Percentiles rank a stretch among this genome's conserved stretches.
phyloP scores from a whole-genome alignment of 2,888 invertebrate species.

The Drosophila melanosoma region DNA sequence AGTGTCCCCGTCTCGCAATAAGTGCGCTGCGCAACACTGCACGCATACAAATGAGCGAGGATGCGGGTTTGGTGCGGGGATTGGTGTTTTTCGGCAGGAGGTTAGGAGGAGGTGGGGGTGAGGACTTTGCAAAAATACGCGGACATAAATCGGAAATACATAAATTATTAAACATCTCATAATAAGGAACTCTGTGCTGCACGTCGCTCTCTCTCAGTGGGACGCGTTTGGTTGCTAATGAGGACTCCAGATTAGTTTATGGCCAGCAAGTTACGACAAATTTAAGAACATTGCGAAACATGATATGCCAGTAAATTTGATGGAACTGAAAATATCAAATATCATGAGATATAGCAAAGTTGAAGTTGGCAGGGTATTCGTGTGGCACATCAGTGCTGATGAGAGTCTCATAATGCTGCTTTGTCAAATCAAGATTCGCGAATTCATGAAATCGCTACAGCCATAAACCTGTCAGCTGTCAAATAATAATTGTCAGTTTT shows the following conservation, averaged over 20 bases:
- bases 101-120: conserved; percentile 12
- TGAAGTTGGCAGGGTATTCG: background rate
- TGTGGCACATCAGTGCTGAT: background rate
- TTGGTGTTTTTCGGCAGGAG: conserved; percentile 12
- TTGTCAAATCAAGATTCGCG: conserved; percentile 27
- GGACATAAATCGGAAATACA: conserved; percentile 77
- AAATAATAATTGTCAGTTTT: conserved; percentile 73
- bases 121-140: conserved; percentile 52
- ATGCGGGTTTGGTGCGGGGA: conserved; percentile 1
- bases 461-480: conserved; percentile 68
- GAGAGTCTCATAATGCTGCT: conserved; percentile 7
- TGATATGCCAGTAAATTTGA: conserved; percentile 5
- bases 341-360: background rate
- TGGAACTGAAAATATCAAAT: background rate
- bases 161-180: conserved; percentile 75
- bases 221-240: conserved; percentile 39
- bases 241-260: conserved; percentile 35
- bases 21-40: conserved; percentile 77
- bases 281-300: conserved; percentile 1
- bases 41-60: conserved; percentile 73
- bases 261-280: conserved; percentile 11
- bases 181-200: conserved; percentile 58
- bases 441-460: conserved; percentile 43
- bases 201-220: conserved; percentile 19
- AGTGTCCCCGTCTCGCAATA: conserved; percentile 75